These are phyloP conservation scores for Epinephelus coioides DNA, from an alignment of 2,797 vertebrate species.

Conservation along the genomic window DNA sequence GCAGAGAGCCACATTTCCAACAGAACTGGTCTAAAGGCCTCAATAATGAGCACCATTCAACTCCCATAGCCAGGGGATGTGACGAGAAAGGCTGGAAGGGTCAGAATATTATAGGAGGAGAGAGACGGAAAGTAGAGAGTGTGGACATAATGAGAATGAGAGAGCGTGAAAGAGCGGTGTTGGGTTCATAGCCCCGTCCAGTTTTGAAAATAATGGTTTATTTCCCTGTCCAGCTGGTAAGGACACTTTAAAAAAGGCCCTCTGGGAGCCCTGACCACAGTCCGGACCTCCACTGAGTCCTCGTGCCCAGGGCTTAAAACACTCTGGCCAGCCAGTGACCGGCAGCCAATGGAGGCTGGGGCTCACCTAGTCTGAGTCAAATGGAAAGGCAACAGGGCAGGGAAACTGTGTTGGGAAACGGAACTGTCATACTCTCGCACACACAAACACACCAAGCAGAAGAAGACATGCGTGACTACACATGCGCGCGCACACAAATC, in stretches of 20 bases:
- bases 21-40: slow-evolving; percentile 64
- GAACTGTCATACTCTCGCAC: slow-evolving; percentile 31
- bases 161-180: slow-evolving; percentile 59
- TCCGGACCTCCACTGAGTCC: slow-evolving; percentile 45
- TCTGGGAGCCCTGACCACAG: slow-evolving; percentile 43
- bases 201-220: slow-evolving; percentile 61
- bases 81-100: slow-evolving; percentile 52
- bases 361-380: slow-evolving; percentile 51
- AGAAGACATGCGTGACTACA: slow-evolving; percentile 15
- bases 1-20: slow-evolving; percentile 51
- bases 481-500: slow-evolving; percentile 17
- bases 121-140: slow-evolving; percentile 44
- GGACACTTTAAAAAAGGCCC: slow-evolving; percentile 49
- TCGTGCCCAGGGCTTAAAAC: slow-evolving; percentile 35
- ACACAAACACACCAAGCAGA: slow-evolving; percentile 42
- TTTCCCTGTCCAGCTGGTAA: slow-evolving; percentile 55
- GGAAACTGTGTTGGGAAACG: slow-evolving; percentile 35
- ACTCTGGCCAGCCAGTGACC: slow-evolving; percentile 47
- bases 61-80: slow-evolving; percentile 51
- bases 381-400: slow-evolving; percentile 42
- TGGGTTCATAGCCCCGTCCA: slow-evolving; percentile 61
- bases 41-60: slow-evolving; percentile 72
- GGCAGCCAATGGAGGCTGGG: slow-evolving; percentile 25
- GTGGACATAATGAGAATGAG: slow-evolving; percentile 63
- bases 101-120: slow-evolving; percentile 45